Base-by-base conservation (phyloP, 2,113 vertebrate species). In the Centrocercus urophasianus region DNA sequence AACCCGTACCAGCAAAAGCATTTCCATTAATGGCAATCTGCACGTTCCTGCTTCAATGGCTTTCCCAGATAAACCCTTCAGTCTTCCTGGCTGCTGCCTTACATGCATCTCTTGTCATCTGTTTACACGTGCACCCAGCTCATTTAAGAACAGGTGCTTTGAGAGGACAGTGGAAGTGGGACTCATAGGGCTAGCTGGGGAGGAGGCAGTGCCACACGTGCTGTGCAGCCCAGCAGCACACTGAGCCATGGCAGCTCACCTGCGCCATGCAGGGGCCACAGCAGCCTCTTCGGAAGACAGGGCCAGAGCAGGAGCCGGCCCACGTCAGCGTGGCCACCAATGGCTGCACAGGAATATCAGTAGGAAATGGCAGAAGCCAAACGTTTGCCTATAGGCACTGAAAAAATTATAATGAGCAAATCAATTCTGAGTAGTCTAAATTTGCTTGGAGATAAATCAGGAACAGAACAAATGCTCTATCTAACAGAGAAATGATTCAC, bases 371-470 rank as follows among this genome's bases (percentile, higher is more conserved):
- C 90, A 93, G 59, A 75, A 95, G 89, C 92, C 90, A 82, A 77
- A 92, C 89, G 88, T 89, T 84, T 94, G 92, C 86, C 94, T 89
- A 93, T 76, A 92, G 92, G 89, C 83, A 89, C 32, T 92, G 90
- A 95, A 89, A 73, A 96, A 95, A 96, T 87, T 92, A 32, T 87
- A 92, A 96, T 0, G 11, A 94, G 94, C 77, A 86, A 86, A 95
- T 94, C 28, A 14, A 90, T 94, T 94, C 54, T 72, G 83, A 92
- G 86, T 76, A 86, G 88, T 94, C 86, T 95, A 90, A 93, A 92
- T 96, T 94, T 96, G 86, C 89, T 93, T 85, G 94, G 83, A 96
- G 94, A 96, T 96, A 95, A 96, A 96, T 95, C 70, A 94, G 91
- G 93, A 92, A 80, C 73, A 3, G 81, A 96, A 89, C 94, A 96